Base-by-base conservation (phyloP, 2,113 vertebrate genomes). In the Laticauda colubrina region DNA sequence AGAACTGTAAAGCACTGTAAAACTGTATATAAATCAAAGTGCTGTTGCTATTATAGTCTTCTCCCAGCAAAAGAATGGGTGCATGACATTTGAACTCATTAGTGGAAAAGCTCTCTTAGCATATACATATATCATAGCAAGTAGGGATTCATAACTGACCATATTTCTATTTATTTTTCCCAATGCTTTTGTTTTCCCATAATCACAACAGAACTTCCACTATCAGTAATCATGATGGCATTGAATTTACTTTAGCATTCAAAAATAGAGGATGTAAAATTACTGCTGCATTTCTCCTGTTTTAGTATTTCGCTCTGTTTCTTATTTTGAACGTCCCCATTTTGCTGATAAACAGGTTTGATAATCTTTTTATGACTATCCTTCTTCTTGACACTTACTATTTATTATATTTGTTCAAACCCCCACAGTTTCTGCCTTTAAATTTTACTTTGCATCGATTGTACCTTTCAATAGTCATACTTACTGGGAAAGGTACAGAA, bases 401-500 rank as follows among this genome's bases (percentile, higher is more conserved):
- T 64, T 96, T 55, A 91, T 95, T 92, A 81, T 95, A 54, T 91
- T 29, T 93, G 59, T 1, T 43, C n/a, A 29, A 94, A 39, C 7
- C 90, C 91, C 91, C 86, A 94, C 55, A 81, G 86, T 92, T 20
- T 88, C 54, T 94, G 85, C 81, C 94, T 85, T 81, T 95, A 95
- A 92, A 88, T 92, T 94, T 95, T 57, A 95, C 94, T 53, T 57
- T 90, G 94, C 94, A 54, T 92, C 89, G 96, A 86, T 61, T 95
- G 14, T 6, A 45, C 39, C 56, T 95, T 95, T 93, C 88, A 56
- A 88, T 53, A 92, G 61, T 89, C 97, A 93, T 91, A 39, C 85
- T 93, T 48, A 55, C 0, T 48, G 90, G 53, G 90, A 96, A 97
- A 95, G 93, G 85, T 96, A 91, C 93, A 92, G 93, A 94, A 96